Conservation (phyloP, 1,140 invertebrate species). For the Rhopalosiphum maidis region DNA sequence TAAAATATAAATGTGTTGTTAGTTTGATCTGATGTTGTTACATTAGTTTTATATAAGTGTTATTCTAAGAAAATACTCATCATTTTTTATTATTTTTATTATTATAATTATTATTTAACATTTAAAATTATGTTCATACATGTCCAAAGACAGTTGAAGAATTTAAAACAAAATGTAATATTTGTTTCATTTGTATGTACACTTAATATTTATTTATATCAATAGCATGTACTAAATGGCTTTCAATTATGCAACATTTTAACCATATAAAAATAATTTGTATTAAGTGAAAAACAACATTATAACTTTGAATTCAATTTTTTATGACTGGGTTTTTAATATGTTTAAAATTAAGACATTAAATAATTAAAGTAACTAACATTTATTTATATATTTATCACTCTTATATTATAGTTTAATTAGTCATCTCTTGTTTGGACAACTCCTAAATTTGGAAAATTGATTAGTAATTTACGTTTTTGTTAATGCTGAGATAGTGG, state of each 20-base stretch:
- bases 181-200: not conserved
- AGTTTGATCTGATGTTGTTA: slow-evolving; percentile 37
- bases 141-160: not conserved
- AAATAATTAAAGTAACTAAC: not conserved
- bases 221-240: not conserved
- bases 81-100: not conserved
- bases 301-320: not conserved
- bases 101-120: not conserved
- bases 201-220: not conserved
- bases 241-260: not conserved
- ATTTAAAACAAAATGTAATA: not conserved
- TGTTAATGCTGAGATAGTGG: too few relatives aligned
- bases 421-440: not conserved
- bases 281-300: not conserved
- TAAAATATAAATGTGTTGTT: not conserved
- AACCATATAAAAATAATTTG: not conserved
- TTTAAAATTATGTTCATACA: not conserved
- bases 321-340: not conserved
- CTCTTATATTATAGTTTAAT: not conserved
- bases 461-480: too few relatives aligned
- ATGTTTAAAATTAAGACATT: not conserved
- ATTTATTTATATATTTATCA: not conserved
- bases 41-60: slow-evolving; percentile 1
- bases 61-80: not conserved
- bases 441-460: not conserved